Evolutionary conservation across 2,113 vertebrate species (phyloP).

Genomic region (Chamaetylas fuelleborni): DNA sequence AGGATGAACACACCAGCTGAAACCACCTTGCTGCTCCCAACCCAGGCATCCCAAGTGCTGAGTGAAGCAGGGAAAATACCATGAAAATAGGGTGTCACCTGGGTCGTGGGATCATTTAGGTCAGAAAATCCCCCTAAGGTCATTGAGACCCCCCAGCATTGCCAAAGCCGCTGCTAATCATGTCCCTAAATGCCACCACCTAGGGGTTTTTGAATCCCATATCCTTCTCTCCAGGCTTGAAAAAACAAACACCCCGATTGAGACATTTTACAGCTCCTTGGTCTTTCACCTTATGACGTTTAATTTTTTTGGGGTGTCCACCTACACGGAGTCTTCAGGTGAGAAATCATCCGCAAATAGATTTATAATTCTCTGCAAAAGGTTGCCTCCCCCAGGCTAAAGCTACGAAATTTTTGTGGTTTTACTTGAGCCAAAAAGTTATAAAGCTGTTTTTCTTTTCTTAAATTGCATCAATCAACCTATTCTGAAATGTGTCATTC

Average conservation of each 20-base stretch:
- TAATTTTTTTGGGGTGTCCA: not conserved
- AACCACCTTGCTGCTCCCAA: not conserved
- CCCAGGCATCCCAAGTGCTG: accelerated
- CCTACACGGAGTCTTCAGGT: not conserved
- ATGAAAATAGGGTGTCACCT: not conserved
- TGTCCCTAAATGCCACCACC: not conserved
- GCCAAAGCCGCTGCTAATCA: not conserved
- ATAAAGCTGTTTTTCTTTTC: not conserved
- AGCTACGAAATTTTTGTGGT: not conserved
- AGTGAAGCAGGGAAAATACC: not conserved
- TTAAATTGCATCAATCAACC: not conserved
- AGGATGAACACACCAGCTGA: not conserved
- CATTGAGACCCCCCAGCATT: not conserved
- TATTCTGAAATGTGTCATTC: not conserved
- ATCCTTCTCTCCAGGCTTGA: not conserved
- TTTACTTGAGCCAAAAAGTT: not conserved
- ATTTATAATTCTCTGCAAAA: not conserved
- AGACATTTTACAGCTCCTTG: not conserved
- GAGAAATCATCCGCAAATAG: not conserved
- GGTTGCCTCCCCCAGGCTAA: not conserved
- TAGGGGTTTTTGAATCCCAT: not conserved
- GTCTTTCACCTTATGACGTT: not conserved
- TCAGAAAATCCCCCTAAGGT: not conserved
- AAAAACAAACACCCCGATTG: not conserved
- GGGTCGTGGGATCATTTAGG: not conserved